A percentile compares a stretch with the other conserved stretches of the same genome.
phyloP scores from a whole-genome alignment of 2,797 vertebrate genomes.

The Cuculus canorus region DNA sequence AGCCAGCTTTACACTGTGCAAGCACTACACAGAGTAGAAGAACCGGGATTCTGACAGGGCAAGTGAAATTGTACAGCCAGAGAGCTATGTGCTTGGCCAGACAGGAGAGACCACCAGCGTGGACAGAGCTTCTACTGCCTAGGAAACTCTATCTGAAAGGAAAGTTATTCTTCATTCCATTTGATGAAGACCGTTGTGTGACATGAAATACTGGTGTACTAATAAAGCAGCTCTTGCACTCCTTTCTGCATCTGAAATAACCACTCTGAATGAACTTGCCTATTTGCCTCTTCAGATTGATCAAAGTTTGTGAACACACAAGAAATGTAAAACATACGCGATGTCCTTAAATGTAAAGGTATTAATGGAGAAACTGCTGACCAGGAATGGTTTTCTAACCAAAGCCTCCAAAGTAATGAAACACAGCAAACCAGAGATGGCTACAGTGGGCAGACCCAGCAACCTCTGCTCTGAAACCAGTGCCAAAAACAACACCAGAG shows the following conservation, averaged over 20 bases:
- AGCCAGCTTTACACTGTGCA: neutral
- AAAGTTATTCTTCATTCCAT: neutral
- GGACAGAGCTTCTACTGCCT: neutral
- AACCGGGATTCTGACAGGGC: neutral
- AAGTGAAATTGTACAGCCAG: neutral
- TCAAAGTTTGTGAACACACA: neutral
- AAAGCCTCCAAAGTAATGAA: constrained; percentile 4
- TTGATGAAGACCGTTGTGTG: neutral
- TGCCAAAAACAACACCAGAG: constrained; percentile 15
- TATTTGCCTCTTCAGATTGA: neutral
- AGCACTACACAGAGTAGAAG: neutral
- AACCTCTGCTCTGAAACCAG: neutral
- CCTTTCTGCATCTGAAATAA: neutral
- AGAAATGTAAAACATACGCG: neutral
- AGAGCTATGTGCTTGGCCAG: neutral
- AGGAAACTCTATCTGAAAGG: neutral
- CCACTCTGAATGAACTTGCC: neutral
- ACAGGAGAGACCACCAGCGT: neutral
- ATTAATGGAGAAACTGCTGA: neutral
- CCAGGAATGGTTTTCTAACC: neutral
- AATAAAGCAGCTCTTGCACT: neutral
- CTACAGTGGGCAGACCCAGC: neutral
- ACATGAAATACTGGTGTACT: neutral
- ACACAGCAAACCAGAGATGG: constrained; percentile 7
- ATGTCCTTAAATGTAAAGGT: neutral